Percentiles rank a stretch among this genome's conserved stretches.
Conservation (phyloP, 2,888 invertebrate species). For the Xestobium rufovillosum region DNA sequence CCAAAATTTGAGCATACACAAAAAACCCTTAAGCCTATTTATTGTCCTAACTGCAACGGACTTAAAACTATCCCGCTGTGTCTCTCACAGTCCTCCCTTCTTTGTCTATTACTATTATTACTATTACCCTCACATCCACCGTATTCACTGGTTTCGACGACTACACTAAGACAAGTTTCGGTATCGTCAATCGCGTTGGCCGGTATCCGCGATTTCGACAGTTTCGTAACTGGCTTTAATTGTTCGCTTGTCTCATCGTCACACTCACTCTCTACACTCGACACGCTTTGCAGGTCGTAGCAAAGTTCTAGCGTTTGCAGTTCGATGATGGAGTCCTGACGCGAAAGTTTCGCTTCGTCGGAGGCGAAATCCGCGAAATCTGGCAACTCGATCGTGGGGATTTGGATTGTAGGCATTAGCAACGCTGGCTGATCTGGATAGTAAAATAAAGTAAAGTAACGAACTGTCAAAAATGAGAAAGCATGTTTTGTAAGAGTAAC, state of each 20-base stretch:
- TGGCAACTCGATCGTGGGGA: slow-evolving; percentile 32
- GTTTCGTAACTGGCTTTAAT: slow-evolving; percentile 28
- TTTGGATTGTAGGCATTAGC: slow-evolving; percentile 9
- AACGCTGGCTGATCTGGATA: slow-evolving; percentile 4
- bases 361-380: slow-evolving; percentile 30
- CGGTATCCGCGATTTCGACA: slow-evolving; percentile 36
- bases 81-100: no score
- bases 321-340: slow-evolving; percentile 43
- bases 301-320: slow-evolving; percentile 40
- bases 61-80: slow-evolving; percentile 56
- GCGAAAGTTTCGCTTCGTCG: slow-evolving; percentile 29
- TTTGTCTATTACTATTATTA: slow-evolving; percentile 29
- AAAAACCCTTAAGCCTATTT: slow-evolving; percentile 26
- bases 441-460: no score
- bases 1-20: no score
- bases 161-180: slow-evolving; percentile 47
- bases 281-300: slow-evolving; percentile 37
- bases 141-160: slow-evolving; percentile 36
- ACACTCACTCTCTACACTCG: slow-evolving; percentile 33
- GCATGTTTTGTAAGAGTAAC: no score
- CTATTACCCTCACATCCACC: slow-evolving; percentile 26
- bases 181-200: slow-evolving; percentile 35
- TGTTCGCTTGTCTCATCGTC: slow-evolving; percentile 11
- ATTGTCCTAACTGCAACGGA: slow-evolving; percentile 53
- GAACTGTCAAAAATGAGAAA: no score